phyloP scores from a whole-genome alignment of 2,113 vertebrate genomes.

The Sakesphorus luctuosus region DNA sequence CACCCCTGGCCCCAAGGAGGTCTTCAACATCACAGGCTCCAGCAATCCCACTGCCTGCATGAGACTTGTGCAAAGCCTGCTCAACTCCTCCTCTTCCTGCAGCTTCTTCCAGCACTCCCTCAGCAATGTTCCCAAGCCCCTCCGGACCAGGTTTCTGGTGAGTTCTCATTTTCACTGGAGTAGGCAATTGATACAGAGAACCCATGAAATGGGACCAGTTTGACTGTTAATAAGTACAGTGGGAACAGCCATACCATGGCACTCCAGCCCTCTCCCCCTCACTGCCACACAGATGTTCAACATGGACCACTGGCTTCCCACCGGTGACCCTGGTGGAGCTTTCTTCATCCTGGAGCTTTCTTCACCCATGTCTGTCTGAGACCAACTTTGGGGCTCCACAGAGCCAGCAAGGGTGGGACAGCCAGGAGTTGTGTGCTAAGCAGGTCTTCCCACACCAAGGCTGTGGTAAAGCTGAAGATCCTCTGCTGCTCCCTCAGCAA shows the following conservation, averaged over 20 bases:
- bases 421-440: neutral
- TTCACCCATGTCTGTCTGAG: neutral
- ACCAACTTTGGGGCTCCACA: neutral
- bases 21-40: conserved; percentile 46
- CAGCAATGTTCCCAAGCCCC: neutral
- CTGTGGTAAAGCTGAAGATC: neutral
- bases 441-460: neutral
- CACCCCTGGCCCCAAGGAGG: neutral
- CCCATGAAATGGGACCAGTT: neutral
- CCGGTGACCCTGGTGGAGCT: neutral
- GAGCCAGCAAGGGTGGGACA: neutral
- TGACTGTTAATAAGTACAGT: neutral
- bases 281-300: neutral
- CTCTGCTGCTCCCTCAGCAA: neutral
- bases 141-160: conserved; percentile 6
- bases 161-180: neutral
- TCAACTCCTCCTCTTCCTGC: conserved; percentile 39
- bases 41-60: neutral
- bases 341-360: neutral
- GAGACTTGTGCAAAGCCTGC: neutral
- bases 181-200: neutral
- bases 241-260: neutral
- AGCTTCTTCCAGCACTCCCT: neutral
- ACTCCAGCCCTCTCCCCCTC: neutral
- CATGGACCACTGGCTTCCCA: neutral